These are phyloP conservation scores for Climacteris rufus DNA, from an alignment of 2,113 vertebrate genomes.

Conservation along the genomic window DNA sequence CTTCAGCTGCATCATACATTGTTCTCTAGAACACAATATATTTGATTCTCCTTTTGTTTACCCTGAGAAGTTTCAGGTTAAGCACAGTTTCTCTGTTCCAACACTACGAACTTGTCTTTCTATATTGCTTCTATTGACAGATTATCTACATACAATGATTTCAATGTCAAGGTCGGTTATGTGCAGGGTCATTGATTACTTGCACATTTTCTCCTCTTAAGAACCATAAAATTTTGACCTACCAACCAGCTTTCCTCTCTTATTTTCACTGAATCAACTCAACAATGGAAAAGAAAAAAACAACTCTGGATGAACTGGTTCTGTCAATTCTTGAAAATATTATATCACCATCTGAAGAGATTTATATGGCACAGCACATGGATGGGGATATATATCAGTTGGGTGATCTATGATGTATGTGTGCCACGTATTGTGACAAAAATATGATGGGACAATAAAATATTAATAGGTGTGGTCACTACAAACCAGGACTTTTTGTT, in stretches of 20 bases:
- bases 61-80: neutral
- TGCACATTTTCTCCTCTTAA: neutral
- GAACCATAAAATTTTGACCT: neutral
- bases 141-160: neutral
- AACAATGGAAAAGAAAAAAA: neutral
- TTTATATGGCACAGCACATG: neutral
- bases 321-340: constrained; percentile 23
- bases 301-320: neutral
- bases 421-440: neutral
- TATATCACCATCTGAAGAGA: neutral
- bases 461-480: neutral
- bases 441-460: neutral
- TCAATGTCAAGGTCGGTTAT: neutral
- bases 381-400: neutral
- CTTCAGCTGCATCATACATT: neutral
- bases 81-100: neutral
- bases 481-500: neutral
- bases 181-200: neutral
- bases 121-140: neutral
- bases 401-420: neutral
- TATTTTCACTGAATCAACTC: neutral
- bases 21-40: neutral
- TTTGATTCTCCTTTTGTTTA: neutral
- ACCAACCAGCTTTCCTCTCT: neutral
- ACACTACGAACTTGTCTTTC: neutral